Evolutionary conservation across 2,113 vertebrate species (phyloP).

Genomic region (Himantopus leucocephalus): DNA sequence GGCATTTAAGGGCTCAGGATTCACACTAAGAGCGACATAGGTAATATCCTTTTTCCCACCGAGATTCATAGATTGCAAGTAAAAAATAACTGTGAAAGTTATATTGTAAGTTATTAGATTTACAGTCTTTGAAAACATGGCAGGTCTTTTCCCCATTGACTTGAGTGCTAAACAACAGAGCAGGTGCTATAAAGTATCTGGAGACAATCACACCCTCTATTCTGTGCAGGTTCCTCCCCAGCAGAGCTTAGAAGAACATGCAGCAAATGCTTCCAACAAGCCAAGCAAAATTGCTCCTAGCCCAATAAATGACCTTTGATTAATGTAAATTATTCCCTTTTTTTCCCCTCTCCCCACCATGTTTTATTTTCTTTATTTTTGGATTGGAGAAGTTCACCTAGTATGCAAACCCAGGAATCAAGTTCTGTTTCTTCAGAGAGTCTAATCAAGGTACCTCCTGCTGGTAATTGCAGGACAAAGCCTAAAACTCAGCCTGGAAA

Average conservation of each 20-base stretch:
- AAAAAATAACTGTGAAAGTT: slow-evolving; percentile 6
- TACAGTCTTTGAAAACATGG: background rate
- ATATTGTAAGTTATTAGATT: background rate
- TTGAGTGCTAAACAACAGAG: background rate
- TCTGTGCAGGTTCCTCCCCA: background rate
- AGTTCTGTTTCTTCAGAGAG: background rate
- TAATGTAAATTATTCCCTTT: background rate
- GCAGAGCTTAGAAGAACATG: background rate
- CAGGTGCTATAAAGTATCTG: background rate
- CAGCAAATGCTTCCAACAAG: background rate
- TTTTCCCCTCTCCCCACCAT: too few species aligned
- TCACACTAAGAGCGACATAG: background rate
- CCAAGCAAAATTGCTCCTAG: background rate
- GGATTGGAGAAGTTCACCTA: background rate
- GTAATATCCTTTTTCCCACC: background rate
- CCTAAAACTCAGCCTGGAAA: background rate
- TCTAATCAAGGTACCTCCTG: background rate
- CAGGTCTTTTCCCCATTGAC: background rate
- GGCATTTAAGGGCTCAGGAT: background rate
- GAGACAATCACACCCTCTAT: background rate
- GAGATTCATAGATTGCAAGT: background rate
- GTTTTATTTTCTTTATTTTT: background rate
- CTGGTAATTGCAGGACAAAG: background rate
- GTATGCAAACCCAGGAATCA: background rate
- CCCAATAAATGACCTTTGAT: background rate